A percentile compares a stretch with the other conserved stretches of the same genome.
phyloP scores from a whole-genome alignment of 2,888 invertebrate species.

The Mechanitis mazaeus region DNA sequence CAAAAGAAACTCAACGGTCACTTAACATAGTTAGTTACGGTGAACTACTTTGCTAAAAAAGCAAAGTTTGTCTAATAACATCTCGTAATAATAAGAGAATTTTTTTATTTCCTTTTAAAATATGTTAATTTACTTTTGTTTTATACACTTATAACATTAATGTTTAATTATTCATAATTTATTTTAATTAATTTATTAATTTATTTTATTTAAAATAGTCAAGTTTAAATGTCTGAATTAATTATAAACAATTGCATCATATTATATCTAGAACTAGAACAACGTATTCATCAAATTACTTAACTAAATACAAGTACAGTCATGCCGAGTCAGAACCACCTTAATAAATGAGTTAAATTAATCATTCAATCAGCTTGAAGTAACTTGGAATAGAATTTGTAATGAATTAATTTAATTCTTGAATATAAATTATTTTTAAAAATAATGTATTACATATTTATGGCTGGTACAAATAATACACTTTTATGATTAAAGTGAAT shows the following conservation, averaged over 20 bases:
- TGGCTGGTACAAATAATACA: constrained; percentile 4
- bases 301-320: constrained; percentile 1
- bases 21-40: too few species aligned
- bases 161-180: too few species aligned
- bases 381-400: constrained; percentile 21
- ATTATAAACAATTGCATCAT: too few species aligned
- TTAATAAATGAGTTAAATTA: constrained; percentile 38
- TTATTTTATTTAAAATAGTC: too few species aligned
- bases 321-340: constrained; percentile 17
- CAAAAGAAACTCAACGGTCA: too few species aligned
- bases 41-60: constrained; percentile 1
- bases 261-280: background rate
- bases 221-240: too few species aligned
- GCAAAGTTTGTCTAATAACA: constrained; percentile 24
- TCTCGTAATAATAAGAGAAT: too few species aligned
- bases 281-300: constrained; percentile 2
- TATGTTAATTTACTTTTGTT: too few species aligned
- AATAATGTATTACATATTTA: constrained; percentile 15
- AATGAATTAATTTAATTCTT: constrained; percentile 25
- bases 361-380: constrained; percentile 21
- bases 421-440: constrained; percentile 18
- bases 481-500: background rate
- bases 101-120: too few species aligned
- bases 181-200: too few species aligned
- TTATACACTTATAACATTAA: too few species aligned